phyloP scores from a whole-genome alignment of 2,888 invertebrate genomes.

The Brenthis ino region DNA sequence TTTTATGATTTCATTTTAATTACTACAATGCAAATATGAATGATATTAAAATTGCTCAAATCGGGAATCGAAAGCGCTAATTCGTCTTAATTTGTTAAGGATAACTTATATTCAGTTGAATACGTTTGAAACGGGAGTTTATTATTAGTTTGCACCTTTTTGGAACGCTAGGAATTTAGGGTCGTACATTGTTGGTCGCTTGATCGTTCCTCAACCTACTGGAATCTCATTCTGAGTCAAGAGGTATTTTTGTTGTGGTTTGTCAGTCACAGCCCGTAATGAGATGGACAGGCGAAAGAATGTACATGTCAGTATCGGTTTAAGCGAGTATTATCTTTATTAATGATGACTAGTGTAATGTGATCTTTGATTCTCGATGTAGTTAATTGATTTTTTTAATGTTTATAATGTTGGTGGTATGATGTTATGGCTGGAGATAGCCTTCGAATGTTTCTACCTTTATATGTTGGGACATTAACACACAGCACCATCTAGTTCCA shows the following conservation, averaged over 20 bases:
- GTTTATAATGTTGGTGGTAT: not conserved
- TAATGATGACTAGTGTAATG: slow-evolving; percentile 10
- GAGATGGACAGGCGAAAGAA: slow-evolving; percentile 20
- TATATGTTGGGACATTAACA: not conserved
- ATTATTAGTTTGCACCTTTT: too few species aligned
- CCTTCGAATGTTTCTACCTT: not conserved
- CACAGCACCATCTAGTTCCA: too few species aligned
- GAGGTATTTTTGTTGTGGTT: slow-evolving; percentile 35
- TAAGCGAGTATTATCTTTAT: slow-evolving; percentile 12
- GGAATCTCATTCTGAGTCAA: slow-evolving; percentile 46
- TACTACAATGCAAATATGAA: too few species aligned
- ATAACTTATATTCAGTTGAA: too few species aligned
- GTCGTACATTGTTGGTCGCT: slow-evolving; percentile 62
- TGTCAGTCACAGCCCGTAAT: slow-evolving; percentile 19
- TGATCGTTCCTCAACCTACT: slow-evolving; percentile 56
- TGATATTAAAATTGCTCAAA: too few species aligned
- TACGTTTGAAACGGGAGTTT: too few species aligned
- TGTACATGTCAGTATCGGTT: slow-evolving; percentile 22
- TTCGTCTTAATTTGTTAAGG: too few species aligned
- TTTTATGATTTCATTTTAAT: too few species aligned
- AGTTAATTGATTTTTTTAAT: slow-evolving; percentile 3
- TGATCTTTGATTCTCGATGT: not conserved
- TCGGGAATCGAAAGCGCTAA: too few species aligned
- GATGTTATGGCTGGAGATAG: too few species aligned
- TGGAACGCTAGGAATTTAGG: slow-evolving; percentile 64